Base-by-base conservation (phyloP, 2,113 vertebrate species). In the Chitala chitala region DNA sequence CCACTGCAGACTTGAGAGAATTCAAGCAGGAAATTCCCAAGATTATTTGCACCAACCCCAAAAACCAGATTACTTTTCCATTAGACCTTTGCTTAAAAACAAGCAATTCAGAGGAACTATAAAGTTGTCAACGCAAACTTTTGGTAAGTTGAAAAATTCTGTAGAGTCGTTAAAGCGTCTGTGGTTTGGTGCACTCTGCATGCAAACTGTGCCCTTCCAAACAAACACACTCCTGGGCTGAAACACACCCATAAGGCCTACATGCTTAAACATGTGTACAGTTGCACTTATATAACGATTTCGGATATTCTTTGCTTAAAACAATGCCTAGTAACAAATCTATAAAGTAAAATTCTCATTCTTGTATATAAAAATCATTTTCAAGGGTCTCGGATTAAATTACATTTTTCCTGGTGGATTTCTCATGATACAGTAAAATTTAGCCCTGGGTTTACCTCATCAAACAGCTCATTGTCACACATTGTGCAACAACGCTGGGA, bases 71-170 rank as follows among this genome's bases (percentile, higher is more conserved):
- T 73, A 53, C 26, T 66, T 73, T 70, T 68, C 69, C 78, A 78
- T 77, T 69, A 63, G 75, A 80, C 53, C 22, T 48, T 61, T 12
- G 10, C 48, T 78, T 76, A 26, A 64, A 77, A 81, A 74, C 77
- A 74, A 56, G 22, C 22, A 63, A 56, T 73, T 71, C 56, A 48
- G 56, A 53, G 8, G 65, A 54, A 61, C 71, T 71, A 40, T 78
- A 74, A 80, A 70, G 77, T 53, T 63, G 59, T 78, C 40, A 33
- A 74, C 64, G 50, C 42, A 64, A 72, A 46, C 22, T 71, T 77
- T 17, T 46, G 46, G 33, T 74, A 77, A 76, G 75, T 46, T 64
- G 40, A 55, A 77, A 66, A 76, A 75, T 64, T 74, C 26, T 38
- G 17, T 42, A 51, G 58, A 59, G 44, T 63, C 17, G 50, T 44